A percentile compares a stretch with the other conserved stretches of the same genome.
These are phyloP conservation scores for Melieria omissa DNA, from an alignment of 2,888 invertebrate genomes.

Conservation along the genomic window DNA sequence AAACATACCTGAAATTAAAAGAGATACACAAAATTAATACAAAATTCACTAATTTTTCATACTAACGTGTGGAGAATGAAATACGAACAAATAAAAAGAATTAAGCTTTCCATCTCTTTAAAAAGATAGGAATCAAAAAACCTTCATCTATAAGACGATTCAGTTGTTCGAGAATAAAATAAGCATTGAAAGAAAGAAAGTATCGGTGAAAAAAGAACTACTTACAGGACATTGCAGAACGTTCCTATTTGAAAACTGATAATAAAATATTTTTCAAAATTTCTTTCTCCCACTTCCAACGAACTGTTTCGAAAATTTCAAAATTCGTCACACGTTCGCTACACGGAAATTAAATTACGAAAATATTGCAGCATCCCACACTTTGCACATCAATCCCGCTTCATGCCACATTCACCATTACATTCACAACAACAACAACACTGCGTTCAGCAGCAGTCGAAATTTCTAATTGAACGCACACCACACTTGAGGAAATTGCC, in stretches of 20 bases:
- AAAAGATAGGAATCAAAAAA: no score
- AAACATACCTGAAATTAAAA: neutral
- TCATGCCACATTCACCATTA: neutral
- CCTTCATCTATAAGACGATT: no score
- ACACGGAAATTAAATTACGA: slow-evolving; percentile 49
- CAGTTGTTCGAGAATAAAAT: no score
- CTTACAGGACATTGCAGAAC: no score
- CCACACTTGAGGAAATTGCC: slow-evolving; percentile 22
- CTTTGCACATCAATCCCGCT: slow-evolving; percentile 6
- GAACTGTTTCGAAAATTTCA: slow-evolving; percentile 36
- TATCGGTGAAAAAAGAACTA: no score
- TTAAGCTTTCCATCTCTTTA: no score
- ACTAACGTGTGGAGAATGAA: no score
- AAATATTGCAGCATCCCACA: slow-evolving; percentile 13
- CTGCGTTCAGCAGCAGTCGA: neutral
- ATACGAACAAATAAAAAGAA: no score
- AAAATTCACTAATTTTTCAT: no score
- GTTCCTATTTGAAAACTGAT: neutral
- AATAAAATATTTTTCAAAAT: neutral
- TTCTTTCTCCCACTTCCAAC: slow-evolving; percentile 13
- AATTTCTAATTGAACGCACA: slow-evolving; percentile 43
- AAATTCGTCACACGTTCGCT: slow-evolving; percentile 56
- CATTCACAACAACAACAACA: neutral
- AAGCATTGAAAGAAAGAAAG: no score
- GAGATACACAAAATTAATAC: neutral